These are phyloP conservation scores for Parazoanthus darwini DNA, from an alignment of 92 coral and sea anemone genomes.

Conservation along the genomic window DNA sequence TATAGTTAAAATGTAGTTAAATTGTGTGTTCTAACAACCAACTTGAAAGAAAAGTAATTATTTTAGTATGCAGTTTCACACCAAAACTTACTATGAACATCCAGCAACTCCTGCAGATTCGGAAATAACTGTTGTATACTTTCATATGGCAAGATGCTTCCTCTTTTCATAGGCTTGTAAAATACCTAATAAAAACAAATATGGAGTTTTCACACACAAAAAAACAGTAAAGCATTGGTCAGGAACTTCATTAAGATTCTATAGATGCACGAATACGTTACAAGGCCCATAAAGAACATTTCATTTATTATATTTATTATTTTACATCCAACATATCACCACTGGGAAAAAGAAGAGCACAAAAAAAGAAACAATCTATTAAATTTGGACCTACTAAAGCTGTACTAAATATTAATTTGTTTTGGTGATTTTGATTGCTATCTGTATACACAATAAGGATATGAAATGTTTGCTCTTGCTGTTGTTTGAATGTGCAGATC, in stretches of 20 bases:
- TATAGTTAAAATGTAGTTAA: too few species aligned
- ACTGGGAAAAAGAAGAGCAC: not conserved
- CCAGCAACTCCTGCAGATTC: slow-evolving; percentile 84
- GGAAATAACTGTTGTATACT: slow-evolving; percentile 83
- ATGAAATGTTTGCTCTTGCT: not conserved
- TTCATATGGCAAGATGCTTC: slow-evolving; percentile 69
- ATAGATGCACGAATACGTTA: too few species aligned
- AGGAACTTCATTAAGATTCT: not conserved
- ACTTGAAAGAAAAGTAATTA: too few species aligned
- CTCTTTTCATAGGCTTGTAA: slow-evolving; percentile 94
- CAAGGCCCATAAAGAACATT: too few species aligned
- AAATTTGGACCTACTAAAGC: not conserved
- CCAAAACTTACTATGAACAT: slow-evolving; percentile 81
- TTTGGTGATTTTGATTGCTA: not conserved
- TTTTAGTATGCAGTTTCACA: not conserved
- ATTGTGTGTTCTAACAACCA: too few species aligned
- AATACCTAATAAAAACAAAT: slow-evolving; percentile 66
- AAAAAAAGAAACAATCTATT: too few species aligned
- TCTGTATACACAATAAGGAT: not conserved
- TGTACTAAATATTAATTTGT: not conserved
- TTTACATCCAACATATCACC: not conserved
- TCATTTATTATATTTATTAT: too few species aligned
- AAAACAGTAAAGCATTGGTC: not conserved
- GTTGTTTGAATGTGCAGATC: not conserved
- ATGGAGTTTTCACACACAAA: not conserved